phyloP scores from a whole-genome alignment of 2,113 vertebrate genomes.

The Hiodon alosoides region DNA sequence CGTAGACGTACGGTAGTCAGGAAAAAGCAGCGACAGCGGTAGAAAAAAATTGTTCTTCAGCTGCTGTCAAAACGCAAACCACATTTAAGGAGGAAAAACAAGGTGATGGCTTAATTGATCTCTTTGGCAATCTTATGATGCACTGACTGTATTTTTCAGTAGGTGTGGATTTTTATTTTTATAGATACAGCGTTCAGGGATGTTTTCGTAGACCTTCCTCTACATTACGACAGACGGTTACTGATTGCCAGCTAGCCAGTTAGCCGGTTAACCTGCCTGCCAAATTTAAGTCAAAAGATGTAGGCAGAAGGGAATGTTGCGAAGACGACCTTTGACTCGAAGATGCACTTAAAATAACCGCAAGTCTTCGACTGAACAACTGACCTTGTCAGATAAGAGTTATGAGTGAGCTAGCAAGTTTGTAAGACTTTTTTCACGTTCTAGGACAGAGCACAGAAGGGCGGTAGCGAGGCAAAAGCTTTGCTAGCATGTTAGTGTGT shows the following conservation, averaged over 20 bases:
- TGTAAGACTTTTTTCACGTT: not conserved
- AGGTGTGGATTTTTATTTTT: not conserved
- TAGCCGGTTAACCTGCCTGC: not conserved
- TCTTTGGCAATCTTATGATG: not conserved
- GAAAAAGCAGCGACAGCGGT: not conserved
- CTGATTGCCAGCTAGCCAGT: not conserved
- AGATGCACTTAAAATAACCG: not conserved
- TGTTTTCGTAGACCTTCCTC: no score
- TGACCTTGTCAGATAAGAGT: conserved; percentile 2
- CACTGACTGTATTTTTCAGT: not conserved
- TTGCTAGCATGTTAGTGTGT: not conserved
- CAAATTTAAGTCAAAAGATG: no score
- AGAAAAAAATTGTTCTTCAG: conserved; percentile 28
- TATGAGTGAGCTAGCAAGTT: not conserved
- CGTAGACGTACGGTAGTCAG: conserved; percentile 23
- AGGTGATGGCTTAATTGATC: conserved; percentile 9
- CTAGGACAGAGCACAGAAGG: not conserved
- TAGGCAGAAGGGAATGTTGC: no score
- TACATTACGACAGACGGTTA: no score
- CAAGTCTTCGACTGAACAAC: not conserved
- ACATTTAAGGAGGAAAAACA: conserved; percentile 19
- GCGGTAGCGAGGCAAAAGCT: not conserved
- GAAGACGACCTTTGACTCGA: not conserved
- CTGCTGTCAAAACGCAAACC: conserved; percentile 5
- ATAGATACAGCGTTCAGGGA: not conserved